A percentile compares a stretch with the other conserved stretches of the same genome.
Conservation (phyloP, 2,113 vertebrate genomes). For the Periophthalmus modestus region DNA sequence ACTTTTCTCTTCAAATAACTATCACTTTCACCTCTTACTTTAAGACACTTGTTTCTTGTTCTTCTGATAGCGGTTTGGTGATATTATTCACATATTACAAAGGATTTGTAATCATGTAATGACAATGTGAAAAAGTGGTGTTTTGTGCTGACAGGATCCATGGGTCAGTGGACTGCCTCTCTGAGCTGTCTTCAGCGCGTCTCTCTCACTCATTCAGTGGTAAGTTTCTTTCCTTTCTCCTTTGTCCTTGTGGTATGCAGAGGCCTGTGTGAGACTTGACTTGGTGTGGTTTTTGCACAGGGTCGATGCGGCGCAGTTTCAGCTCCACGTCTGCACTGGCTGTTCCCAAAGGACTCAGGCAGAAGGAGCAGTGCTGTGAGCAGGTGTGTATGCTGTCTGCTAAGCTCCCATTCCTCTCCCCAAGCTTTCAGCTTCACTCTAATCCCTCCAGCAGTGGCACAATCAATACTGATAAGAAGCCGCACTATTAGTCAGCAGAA, state of each 20-base stretch:
- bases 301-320: conserved; percentile 83
- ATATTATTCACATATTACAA: background rate
- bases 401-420: conserved; percentile 18
- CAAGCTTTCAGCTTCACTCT: conserved; percentile 31
- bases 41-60: background rate
- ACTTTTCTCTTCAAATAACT: conserved; percentile 1
- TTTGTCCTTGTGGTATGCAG: conserved; percentile 11
- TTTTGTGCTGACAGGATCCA: conserved; percentile 78
- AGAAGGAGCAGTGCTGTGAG: conserved; percentile 79
- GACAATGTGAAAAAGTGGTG: background rate
- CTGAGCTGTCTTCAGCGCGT: conserved; percentile 85
- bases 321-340: conserved; percentile 87
- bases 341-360: conserved; percentile 83
- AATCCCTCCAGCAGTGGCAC: conserved; percentile 39
- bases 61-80: background rate
- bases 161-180: conserved; percentile 90
- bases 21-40: conserved; percentile 17
- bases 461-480: conserved; percentile 57
- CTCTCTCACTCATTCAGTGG: conserved; percentile 82
- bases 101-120: background rate
- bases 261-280: conserved; percentile 26
- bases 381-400: conserved; percentile 77
- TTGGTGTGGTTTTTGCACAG: conserved; percentile 47
- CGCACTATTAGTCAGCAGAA: conserved; percentile 58
- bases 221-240: conserved; percentile 70